Base-by-base conservation (phyloP, 2,113 vertebrate genomes). In the Malurus melanocephalus region DNA sequence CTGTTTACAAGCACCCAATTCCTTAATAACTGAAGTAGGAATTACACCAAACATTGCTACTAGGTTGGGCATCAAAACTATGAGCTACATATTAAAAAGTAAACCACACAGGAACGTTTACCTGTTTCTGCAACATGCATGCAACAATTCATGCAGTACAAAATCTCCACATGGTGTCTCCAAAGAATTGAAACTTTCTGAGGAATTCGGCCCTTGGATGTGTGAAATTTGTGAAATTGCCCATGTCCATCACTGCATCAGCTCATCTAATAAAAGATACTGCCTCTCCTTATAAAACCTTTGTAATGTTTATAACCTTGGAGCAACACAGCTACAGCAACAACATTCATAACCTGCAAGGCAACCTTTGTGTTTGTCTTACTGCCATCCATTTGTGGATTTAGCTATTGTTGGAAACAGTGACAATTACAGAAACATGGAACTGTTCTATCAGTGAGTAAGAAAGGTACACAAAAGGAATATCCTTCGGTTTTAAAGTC, bases 171-270 rank as follows among this genome's bases (percentile, higher is more conserved):
- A 33, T 64, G 85, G 76, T 85, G 79, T 92, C 87, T 93, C 91
- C 79, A 77, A 87, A 89, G 72, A 94, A 93, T 53, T 61, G 19
- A 90, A 92, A 84, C 69, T 86, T 93, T 81, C 78, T 68, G 60
- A 69, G 22, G 46, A 92, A 78, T 49, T 56, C 40, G 23, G 61
- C 19, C 20, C n/a, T 67, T 24, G 16, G 45, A 75, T 11, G 19
- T 13, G 56, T 76, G 76, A 82, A 93, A 80, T 61, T 61, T 15
- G 56, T 76, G 76, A 82, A 92, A 80, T 57, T 61, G 61, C 15
- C 49, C 1, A 0, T 46, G 69, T 48, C 74, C 61, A 87, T 13
- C 57, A 65, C 62, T 49, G 57, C 53, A 60, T 45, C 23, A 60
- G n/a, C 2, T 81, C 26, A 86, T 56, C 40, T 75, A 94, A 88